Conservation (phyloP, 2,797 vertebrate genomes). For the Sebastes itinus region DNA sequence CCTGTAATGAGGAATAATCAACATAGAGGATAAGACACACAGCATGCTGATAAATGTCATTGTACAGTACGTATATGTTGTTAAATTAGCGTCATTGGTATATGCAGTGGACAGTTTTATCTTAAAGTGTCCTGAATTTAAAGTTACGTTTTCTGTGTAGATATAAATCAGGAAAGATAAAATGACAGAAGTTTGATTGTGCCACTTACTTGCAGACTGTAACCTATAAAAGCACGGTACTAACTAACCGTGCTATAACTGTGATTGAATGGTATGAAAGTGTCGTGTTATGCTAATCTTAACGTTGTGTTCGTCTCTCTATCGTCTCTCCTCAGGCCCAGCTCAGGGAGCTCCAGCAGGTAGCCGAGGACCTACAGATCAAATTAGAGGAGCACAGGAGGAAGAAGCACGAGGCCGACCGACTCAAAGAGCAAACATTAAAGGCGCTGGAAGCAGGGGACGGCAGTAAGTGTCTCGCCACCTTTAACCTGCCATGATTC, state of each 20-base stretch:
- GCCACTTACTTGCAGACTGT: neutral
- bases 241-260: neutral
- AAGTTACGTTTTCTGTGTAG: neutral
- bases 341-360: constrained; percentile 76
- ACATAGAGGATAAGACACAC: neutral
- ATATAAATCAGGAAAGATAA: neutral
- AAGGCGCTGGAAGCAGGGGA: constrained; percentile 48
- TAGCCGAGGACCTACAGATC: constrained; percentile 72
- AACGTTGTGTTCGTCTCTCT: neutral
- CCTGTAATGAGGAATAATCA: neutral
- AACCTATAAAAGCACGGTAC: neutral
- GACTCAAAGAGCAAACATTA: constrained; percentile 58
- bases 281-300: neutral
- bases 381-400: constrained; percentile 73
- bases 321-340: constrained; percentile 62
- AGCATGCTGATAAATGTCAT: neutral
- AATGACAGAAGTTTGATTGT: neutral
- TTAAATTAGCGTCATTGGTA: too few relatives aligned
- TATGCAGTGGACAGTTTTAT: neutral
- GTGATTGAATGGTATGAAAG: neutral
- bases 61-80: neutral
- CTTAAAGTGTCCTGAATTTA: neutral
- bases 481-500: constrained; percentile 37
- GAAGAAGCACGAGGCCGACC: constrained; percentile 68
- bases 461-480: constrained; percentile 48